These are phyloP conservation scores for Tetraneura akinire DNA, from an alignment of 1,140 invertebrate species.

Conservation along the genomic window DNA sequence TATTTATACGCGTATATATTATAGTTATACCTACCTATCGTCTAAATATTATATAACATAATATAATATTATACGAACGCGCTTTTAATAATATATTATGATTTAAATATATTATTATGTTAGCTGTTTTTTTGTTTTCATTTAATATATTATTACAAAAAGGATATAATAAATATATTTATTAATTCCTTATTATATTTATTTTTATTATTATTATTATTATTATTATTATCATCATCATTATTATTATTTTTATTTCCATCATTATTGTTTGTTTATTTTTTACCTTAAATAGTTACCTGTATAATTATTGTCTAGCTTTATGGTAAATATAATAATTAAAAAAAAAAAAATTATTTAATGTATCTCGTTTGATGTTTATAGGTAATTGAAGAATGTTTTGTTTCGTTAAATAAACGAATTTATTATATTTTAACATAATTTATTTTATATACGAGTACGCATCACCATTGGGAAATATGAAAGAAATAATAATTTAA, in stretches of 20 bases:
- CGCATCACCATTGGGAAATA: no score
- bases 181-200: slow-evolving; percentile 41
- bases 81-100: slow-evolving; percentile 29
- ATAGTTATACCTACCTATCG: neutral
- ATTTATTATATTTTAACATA: slow-evolving; percentile 17
- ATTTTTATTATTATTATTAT: slow-evolving; percentile 18
- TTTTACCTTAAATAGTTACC: slow-evolving; percentile 41
- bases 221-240: slow-evolving; percentile 9
- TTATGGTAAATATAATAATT: neutral
- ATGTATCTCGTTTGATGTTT: slow-evolving; percentile 33
- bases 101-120: slow-evolving; percentile 25
- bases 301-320: slow-evolving; percentile 27
- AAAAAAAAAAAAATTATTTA: neutral
- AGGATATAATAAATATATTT: no score
- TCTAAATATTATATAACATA: no score
- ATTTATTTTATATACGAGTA: neutral
- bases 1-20: neutral
- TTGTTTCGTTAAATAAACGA: slow-evolving; percentile 40
- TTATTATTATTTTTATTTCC: neutral
- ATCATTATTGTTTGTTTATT: neutral
- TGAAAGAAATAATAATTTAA: no score
- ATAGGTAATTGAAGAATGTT: neutral
- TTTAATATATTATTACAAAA: neutral
- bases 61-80: slow-evolving; percentile 11
- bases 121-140: neutral